phyloP scores from a whole-genome alignment of 2,888 invertebrate species.

The Lithophane leautieri region DNA sequence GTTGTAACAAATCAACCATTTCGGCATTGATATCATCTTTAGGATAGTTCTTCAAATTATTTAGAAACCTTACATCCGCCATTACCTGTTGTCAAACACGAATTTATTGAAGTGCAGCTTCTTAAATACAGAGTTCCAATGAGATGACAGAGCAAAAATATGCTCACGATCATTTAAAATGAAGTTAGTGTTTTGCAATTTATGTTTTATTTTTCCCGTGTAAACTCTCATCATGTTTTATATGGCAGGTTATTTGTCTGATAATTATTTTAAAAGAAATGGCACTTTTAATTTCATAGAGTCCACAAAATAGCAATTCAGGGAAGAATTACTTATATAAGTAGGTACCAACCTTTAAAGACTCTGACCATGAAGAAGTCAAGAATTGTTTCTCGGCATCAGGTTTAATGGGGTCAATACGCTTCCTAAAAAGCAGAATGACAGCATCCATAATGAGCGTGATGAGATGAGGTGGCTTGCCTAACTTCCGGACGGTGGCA shows the following conservation, averaged over 20 bases:
- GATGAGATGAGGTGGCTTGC: constrained; percentile 97
- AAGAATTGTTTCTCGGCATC: constrained; percentile 94
- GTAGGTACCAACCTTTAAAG: constrained; percentile 95
- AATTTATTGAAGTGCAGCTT: not conserved
- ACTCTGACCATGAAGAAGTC: constrained; percentile 96
- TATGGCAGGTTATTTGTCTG: not conserved
- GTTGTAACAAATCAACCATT: constrained; percentile 95
- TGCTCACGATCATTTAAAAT: not conserved
- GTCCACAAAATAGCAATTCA: not conserved
- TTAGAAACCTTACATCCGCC: constrained; percentile 95
- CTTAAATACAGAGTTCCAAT: not conserved
- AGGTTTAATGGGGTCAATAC: constrained; percentile 92
- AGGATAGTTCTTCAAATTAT: constrained; percentile 94
- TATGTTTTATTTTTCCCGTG: not conserved
- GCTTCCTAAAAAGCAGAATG: constrained; percentile 94
- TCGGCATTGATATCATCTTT: constrained; percentile 97
- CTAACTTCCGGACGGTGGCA: constrained; percentile 96
- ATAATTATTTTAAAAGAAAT: not conserved
- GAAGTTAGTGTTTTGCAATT: too few relatives aligned
- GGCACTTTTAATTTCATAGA: not conserved
- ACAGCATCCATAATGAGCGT: constrained; percentile 98
- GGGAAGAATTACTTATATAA: not conserved
- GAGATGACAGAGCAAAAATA: not conserved
- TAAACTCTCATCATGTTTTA: not conserved
- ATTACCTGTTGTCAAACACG: constrained; percentile 89